Evolutionary conservation across 1,140 invertebrate genomes (phyloP).

Genomic region (Oncopeltus fasciatus): DNA sequence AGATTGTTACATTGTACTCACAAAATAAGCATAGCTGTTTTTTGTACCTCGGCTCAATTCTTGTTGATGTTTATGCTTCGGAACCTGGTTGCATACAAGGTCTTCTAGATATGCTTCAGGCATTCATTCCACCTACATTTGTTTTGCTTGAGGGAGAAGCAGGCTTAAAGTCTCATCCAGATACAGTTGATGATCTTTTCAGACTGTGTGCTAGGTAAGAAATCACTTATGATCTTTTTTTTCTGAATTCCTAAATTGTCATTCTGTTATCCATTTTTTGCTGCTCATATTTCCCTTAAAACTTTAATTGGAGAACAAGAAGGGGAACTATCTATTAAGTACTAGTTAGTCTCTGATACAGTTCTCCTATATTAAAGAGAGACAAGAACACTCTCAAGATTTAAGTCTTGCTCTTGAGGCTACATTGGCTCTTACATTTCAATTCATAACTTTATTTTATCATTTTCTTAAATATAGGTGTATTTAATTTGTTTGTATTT

Average conservation of each 20-base stretch:
- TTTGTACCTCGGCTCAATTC: conserved; percentile 83
- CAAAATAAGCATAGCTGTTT: conserved; percentile 81
- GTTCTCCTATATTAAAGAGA: neutral
- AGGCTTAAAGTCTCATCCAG: conserved; percentile 80
- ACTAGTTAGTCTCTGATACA: neutral
- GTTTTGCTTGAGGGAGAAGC: conserved; percentile 54
- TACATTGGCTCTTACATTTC: neutral
- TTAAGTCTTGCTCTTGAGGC: neutral
- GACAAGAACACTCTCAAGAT: neutral
- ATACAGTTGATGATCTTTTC: conserved; percentile 95
- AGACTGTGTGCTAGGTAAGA: conserved; percentile 59
- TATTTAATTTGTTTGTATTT: too few species aligned
- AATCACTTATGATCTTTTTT: too few species aligned
- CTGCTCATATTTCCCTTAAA: too few species aligned
- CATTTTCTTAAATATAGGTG: too few species aligned
- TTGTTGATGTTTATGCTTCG: conserved; percentile 85
- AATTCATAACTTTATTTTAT: too few species aligned
- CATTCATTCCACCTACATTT: conserved; percentile 75
- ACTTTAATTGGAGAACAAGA: neutral
- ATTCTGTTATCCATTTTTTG: too few species aligned
- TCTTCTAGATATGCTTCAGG: conserved; percentile 73
- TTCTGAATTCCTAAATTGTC: too few species aligned
- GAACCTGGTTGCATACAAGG: conserved; percentile 52
- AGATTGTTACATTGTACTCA: conserved; percentile 76
- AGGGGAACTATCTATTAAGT: neutral